Conservation (phyloP, 1,140 invertebrate species). For the Diabrotica undecimpunctata region DNA sequence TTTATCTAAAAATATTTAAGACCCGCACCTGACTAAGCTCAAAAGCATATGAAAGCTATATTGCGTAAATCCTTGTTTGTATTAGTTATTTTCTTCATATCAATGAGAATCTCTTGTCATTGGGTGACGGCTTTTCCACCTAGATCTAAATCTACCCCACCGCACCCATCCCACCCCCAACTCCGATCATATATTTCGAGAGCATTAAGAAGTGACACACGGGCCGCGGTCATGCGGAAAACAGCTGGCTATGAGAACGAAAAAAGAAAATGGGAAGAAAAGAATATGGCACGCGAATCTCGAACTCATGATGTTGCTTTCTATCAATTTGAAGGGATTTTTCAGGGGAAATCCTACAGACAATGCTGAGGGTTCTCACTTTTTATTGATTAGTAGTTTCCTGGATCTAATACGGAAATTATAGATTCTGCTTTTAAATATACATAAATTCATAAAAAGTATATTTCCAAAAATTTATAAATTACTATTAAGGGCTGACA, state of each 20-base stretch:
- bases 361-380: too few species aligned
- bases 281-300: background rate
- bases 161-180: background rate
- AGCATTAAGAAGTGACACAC: slow-evolving; percentile 2
- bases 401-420: too few species aligned
- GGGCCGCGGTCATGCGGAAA: background rate
- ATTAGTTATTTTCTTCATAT: background rate
- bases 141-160: background rate
- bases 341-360: background rate
- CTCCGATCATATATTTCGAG: slow-evolving; percentile 2
- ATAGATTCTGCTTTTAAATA: too few species aligned
- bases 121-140: slow-evolving; percentile 1
- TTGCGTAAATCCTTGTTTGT: background rate
- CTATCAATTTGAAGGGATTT: background rate
- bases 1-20: background rate
- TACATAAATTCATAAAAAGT: too few species aligned
- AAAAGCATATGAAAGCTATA: background rate
- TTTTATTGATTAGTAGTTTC: too few species aligned
- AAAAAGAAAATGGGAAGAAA: background rate
- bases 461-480: too few species aligned
- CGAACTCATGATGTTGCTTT: background rate
- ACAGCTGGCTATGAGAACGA: slow-evolving; percentile 1
- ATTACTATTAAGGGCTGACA: too few species aligned
- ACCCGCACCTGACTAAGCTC: background rate
- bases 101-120: slow-evolving; percentile 2